phyloP scores from a whole-genome alignment of 2,797 vertebrate genomes.

The Smutsia gigantea region DNA sequence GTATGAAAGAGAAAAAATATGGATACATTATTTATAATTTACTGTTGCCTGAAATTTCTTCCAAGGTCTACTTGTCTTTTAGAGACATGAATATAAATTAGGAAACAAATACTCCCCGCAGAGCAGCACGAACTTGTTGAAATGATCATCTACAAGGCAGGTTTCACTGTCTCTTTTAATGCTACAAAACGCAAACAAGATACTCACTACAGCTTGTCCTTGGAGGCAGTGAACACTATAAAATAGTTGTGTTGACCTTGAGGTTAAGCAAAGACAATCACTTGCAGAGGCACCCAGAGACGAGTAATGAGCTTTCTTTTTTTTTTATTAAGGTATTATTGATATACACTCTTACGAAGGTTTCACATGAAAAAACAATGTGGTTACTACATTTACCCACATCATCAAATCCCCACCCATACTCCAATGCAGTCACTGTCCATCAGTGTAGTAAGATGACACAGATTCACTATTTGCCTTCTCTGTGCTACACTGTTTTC shows the following conservation, averaged over 20 bases:
- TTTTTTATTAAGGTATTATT: too few species aligned
- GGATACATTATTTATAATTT: conserved; percentile 87
- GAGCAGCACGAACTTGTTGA: conserved; percentile 73
- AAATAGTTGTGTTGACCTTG: conserved; percentile 63
- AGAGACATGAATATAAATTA: conserved; percentile 87
- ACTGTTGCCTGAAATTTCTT: conserved; percentile 84
- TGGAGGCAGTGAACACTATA: neutral
- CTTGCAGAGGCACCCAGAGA: neutral
- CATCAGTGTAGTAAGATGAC: too few species aligned
- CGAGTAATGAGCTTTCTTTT: neutral
- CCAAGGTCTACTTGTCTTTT: conserved; percentile 86
- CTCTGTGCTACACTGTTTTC: too few species aligned
- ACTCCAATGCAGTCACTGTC: too few species aligned
- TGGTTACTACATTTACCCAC: too few species aligned
- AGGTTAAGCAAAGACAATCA: conserved; percentile 52
- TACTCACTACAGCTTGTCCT: conserved; percentile 23
- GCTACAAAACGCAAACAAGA: conserved; percentile 77
- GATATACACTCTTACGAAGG: too few species aligned
- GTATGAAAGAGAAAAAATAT: conserved; percentile 82
- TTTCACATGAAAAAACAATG: too few species aligned
- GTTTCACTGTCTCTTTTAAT: conserved; percentile 77
- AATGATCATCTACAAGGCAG: conserved; percentile 73
- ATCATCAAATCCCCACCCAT: too few species aligned
- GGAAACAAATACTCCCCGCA: conserved; percentile 82
- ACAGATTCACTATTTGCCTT: too few species aligned